A percentile compares a stretch with the other conserved stretches of the same genome.
phyloP scores from a whole-genome alignment of 1,140 invertebrate species.

The Orchesella cincta region DNA sequence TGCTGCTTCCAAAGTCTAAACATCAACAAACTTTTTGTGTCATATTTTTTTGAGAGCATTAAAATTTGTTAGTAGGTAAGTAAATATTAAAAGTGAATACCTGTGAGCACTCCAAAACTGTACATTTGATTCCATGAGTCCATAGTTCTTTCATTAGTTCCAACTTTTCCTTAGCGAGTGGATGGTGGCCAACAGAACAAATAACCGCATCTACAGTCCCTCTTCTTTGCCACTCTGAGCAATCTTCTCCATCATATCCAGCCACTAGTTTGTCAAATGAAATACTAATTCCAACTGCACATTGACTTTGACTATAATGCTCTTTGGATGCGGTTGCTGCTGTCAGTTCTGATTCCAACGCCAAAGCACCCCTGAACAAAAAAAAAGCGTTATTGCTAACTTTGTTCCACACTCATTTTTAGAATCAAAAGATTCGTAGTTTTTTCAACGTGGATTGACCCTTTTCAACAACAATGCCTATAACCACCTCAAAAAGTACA shows the following conservation, averaged over 20 bases:
- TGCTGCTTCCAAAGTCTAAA: constrained; percentile 66
- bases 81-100: too few relatives aligned
- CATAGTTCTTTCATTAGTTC: constrained; percentile 64
- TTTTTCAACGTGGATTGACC: too few relatives aligned
- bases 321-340: constrained; percentile 54
- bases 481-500: too few relatives aligned
- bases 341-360: constrained; percentile 50
- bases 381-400: too few relatives aligned
- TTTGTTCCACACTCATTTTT: too few relatives aligned
- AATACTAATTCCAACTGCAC: constrained; percentile 73
- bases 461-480: too few relatives aligned
- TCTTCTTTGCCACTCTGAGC: constrained; percentile 59
- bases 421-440: too few relatives aligned
- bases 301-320: constrained; percentile 61
- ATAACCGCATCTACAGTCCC: constrained; percentile 66
- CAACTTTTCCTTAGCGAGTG: constrained; percentile 66
- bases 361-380: constrained; percentile 56
- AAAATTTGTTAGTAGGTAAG: too few relatives aligned
- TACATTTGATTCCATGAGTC: constrained; percentile 61
- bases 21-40: constrained; percentile 32
- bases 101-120: constrained; percentile 59
- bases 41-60: not conserved
- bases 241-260: constrained; percentile 58
- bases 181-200: constrained; percentile 63
- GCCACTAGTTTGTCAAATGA: constrained; percentile 69